Percentiles rank a stretch among this genome's conserved stretches.
phyloP scores from a whole-genome alignment of 2,888 invertebrate genomes.

The Entomobrya proxima region DNA sequence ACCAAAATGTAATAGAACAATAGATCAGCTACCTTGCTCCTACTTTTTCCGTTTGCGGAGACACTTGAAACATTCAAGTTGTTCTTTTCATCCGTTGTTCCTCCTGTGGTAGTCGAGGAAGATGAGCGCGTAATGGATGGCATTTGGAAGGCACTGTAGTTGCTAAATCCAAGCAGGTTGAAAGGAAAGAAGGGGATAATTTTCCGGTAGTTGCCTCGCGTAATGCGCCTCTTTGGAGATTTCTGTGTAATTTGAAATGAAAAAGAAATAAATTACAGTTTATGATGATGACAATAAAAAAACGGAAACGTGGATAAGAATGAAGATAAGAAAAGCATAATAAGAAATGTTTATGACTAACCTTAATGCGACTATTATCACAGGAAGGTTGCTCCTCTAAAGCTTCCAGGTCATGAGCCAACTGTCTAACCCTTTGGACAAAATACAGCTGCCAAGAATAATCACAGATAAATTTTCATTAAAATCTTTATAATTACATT shows the following conservation, averaged over 20 bases:
- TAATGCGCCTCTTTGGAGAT: slow-evolving; percentile 61
- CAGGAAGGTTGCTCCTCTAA: neutral
- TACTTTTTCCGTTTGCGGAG: slow-evolving; percentile 20
- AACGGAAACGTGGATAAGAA: too few relatives aligned
- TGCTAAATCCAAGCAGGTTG: slow-evolving; percentile 53
- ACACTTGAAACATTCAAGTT: slow-evolving; percentile 25
- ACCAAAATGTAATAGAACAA: neutral
- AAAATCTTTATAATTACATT: too few relatives aligned
- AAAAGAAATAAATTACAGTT: neutral
- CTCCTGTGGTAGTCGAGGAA: too few relatives aligned
- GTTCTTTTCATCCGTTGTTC: neutral
- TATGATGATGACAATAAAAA: too few relatives aligned
- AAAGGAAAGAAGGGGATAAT: slow-evolving; percentile 57
- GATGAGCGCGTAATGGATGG: slow-evolving; percentile 21
- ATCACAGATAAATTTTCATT: neutral
- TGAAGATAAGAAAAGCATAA: neutral
- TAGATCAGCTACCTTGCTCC: slow-evolving; percentile 26
- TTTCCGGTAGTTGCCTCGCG: slow-evolving; percentile 48
- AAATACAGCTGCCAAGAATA: slow-evolving; percentile 2
- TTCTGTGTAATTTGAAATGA: slow-evolving; percentile 44
- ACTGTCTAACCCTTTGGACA: neutral
- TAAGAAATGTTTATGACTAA: neutral
- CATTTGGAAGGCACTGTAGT: slow-evolving; percentile 58
- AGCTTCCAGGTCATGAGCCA: neutral
- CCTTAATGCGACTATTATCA: slow-evolving; percentile 42